phyloP scores from a whole-genome alignment of 2,113 vertebrate genomes.

The Nettapus auritus region DNA sequence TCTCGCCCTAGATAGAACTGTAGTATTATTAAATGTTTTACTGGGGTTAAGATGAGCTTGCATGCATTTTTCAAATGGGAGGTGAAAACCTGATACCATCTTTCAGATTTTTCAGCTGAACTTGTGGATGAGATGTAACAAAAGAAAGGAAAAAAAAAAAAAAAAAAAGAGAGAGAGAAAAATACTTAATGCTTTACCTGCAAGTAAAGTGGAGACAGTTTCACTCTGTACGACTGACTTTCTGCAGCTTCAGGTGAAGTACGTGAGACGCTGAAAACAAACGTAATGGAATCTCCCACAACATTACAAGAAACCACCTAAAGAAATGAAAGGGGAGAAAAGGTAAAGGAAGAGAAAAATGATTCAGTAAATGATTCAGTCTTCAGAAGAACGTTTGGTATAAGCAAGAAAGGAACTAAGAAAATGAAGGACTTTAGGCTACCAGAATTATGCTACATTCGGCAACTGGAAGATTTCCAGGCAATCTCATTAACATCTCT shows the following conservation, averaged over 20 bases:
- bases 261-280: constrained; percentile 72
- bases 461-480: background rate
- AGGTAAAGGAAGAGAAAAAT: background rate
- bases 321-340: background rate
- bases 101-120: background rate
- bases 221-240: constrained; percentile 76
- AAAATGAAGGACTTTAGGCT: background rate
- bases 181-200: constrained; percentile 80
- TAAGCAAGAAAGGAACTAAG: background rate
- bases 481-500: background rate
- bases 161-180: background rate
- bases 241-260: background rate
- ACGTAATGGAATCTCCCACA: constrained; percentile 83
- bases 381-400: background rate
- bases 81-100: background rate
- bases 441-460: background rate
- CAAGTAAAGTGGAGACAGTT: constrained; percentile 84
- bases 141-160: background rate
- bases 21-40: background rate
- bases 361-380: background rate
- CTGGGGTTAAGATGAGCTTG: background rate
- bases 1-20: background rate
- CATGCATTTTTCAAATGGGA: background rate
- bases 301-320: constrained; percentile 87
- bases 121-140: rapidly evolving